Evolutionary conservation across 2,797 vertebrate species (phyloP).

Genomic region (Spheniscus humboldti): DNA sequence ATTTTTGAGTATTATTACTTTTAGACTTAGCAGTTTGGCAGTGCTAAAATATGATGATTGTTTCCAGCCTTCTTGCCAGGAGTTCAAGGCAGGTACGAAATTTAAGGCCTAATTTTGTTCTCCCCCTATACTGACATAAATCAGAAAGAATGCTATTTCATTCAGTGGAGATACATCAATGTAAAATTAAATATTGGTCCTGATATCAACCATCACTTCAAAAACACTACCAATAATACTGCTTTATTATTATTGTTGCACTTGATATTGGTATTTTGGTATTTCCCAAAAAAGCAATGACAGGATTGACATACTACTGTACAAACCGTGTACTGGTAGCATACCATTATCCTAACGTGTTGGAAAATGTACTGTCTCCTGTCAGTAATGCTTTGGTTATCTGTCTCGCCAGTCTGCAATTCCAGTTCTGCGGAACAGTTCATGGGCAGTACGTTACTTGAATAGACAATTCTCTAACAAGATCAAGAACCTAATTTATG

Average conservation of each 20-base stretch:
- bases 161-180: not conserved
- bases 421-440: not conserved
- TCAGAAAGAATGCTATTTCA: not conserved
- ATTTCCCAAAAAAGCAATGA: not conserved
- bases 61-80: not conserved
- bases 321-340: not conserved
- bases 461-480: not conserved
- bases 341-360: not conserved
- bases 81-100: slow-evolving; percentile 2
- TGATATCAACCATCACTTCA: not conserved
- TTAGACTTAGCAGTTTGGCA: not conserved
- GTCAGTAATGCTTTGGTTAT: not conserved
- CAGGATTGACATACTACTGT: not conserved
- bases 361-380: not conserved
- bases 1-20: not conserved
- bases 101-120: slow-evolving; percentile 17
- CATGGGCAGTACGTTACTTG: not conserved
- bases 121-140: not conserved
- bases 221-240: not conserved
- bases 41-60: not conserved
- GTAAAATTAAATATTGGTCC: not conserved
- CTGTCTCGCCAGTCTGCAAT: not conserved
- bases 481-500: not conserved
- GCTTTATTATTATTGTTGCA: not conserved
- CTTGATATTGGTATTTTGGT: not conserved